Base-by-base conservation (phyloP, 1,140 invertebrate genomes). In the Eurosta solidaginis region DNA sequence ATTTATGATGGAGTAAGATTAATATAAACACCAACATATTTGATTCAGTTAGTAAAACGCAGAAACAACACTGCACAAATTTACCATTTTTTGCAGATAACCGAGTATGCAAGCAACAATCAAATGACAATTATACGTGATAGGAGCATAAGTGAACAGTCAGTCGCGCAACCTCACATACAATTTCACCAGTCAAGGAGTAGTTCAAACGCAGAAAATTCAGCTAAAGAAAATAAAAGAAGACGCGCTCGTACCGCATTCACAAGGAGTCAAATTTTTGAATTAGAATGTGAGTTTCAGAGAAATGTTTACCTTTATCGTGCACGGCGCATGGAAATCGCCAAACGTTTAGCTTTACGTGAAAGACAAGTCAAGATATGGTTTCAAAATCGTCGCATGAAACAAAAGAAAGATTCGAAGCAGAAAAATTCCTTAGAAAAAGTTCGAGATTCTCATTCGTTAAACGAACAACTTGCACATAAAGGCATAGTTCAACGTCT, bases 341-440 rank as follows among this genome's bases (percentile, higher is more conserved):
- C 96, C 0, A 89, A 92, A n/a, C 88, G 91, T 20, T 87, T 97
- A 2, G 90, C 91, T 29, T 88, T 97, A 0, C 92, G 93, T 1
- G 96, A 97, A 82, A 89, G 95, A 25, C 96, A 97, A 87, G 96
- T 97, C 25, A 97, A 97, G 89, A 96, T 97, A 76, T 97, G 95
- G 96, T 97, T 87, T 79, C 85, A 87, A 80, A 87, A 87, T 54
- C 82, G 85, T 2, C 85, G 85, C 73, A 87, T 87, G 85, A 87
- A 87, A 49, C 82, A 81, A 63, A 87, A 87, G 36, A 87, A 87
- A 77, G 83, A 84, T 49, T 82, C 83, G 4, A 81, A 82, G 44
- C 82, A 82, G 0, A 81, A 85, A 10, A 22, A n/a, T n/a, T 77
- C 68, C 6, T 81, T 83, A 29, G 27, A 81, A 0, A 80, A 81